Evolutionary conservation across 2,797 vertebrate species (phyloP).

Genomic region (Eulemur mongoz): DNA sequence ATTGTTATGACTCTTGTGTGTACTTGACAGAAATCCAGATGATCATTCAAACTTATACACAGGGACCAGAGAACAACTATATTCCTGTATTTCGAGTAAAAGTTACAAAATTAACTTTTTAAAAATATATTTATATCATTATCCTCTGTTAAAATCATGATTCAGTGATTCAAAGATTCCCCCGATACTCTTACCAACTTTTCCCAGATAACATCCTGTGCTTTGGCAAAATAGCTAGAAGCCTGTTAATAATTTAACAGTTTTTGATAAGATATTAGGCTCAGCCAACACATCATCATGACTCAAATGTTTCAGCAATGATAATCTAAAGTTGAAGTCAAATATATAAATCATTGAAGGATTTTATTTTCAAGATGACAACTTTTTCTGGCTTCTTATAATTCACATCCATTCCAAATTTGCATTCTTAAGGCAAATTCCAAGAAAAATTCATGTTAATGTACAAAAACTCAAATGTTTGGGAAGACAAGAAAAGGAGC

Average conservation of each 20-base stretch:
- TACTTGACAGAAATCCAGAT: neutral
- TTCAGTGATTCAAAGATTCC: neutral
- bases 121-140: neutral
- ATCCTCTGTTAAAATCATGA: neutral
- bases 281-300: conserved; percentile 58
- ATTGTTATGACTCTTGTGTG: neutral
- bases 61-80: neutral
- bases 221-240: conserved; percentile 60
- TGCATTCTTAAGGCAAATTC: conserved; percentile 35
- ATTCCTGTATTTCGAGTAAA: neutral
- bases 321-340: conserved; percentile 61
- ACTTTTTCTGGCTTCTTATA: conserved; percentile 49
- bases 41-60: neutral
- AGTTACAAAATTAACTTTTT: neutral
- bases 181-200: neutral
- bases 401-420: conserved; percentile 23
- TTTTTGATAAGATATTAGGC: conserved; percentile 69
- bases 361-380: conserved; percentile 64
- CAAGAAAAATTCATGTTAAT: neutral
- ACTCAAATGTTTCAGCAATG: conserved; percentile 57
- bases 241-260: conserved; percentile 70
- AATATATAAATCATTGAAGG: conserved; percentile 69
- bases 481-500: neutral
- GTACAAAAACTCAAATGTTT: neutral
- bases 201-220: conserved; percentile 45